Evolutionary conservation across 2,113 vertebrate species (phyloP).

Genomic region (Neotoma lepida): DNA sequence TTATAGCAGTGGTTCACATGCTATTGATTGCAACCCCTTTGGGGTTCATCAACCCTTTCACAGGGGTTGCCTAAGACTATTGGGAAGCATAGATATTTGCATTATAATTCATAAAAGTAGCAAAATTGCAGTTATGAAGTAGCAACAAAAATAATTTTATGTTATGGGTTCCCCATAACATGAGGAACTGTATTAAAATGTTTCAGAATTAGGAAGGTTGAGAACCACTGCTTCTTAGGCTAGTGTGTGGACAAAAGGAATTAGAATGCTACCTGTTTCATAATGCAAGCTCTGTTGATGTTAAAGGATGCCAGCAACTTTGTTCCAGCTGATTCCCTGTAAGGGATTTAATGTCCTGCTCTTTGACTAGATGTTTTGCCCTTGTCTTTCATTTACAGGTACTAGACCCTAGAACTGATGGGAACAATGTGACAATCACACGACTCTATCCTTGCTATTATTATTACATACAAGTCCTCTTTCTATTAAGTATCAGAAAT

Average conservation of each 20-base stretch:
- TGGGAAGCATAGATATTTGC: background rate
- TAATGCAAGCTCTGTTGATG: background rate
- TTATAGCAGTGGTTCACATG: background rate
- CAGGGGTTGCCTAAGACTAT: background rate
- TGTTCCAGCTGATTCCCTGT: background rate
- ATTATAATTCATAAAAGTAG: background rate
- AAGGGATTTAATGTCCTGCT: background rate
- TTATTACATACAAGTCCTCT: background rate
- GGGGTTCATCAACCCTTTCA: background rate
- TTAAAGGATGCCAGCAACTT: background rate
- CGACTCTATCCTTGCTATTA: background rate
- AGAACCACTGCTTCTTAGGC: background rate
- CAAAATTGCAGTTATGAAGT: background rate
- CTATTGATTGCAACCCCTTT: background rate
- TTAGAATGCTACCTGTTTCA: background rate
- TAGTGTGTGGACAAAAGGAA: background rate
- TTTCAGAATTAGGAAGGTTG: background rate
- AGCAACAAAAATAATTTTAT: background rate
- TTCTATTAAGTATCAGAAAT: slow-evolving; percentile 32
- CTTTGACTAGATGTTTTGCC: background rate
- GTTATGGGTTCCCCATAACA: background rate
- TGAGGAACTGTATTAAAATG: background rate
- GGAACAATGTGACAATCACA: background rate
- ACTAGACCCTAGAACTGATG: background rate
- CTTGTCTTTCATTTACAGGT: background rate